A percentile compares a stretch with the other conserved stretches of the same genome.
These are phyloP conservation scores for Diachasma alloeum DNA, from an alignment of 1,140 invertebrate genomes.

Conservation along the genomic window DNA sequence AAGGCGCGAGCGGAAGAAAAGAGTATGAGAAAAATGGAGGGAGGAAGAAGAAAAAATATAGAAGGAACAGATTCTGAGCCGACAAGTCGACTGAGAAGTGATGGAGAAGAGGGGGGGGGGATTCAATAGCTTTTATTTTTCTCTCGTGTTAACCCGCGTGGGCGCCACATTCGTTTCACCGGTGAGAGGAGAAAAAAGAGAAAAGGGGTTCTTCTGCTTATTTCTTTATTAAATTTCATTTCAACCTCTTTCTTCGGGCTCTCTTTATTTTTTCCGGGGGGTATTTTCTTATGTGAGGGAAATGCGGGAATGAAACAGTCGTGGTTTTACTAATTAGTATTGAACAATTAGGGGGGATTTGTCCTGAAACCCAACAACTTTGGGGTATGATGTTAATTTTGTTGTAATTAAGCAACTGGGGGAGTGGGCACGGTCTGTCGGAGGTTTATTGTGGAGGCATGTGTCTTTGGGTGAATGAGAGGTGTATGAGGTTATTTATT, in stretches of 20 bases:
- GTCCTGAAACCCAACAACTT: background rate
- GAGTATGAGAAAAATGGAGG: constrained; percentile 2
- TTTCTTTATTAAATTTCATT: constrained; percentile 17
- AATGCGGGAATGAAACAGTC: background rate
- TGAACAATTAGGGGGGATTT: constrained; percentile 41
- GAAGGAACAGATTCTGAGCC: constrained; percentile 26
- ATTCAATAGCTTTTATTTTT: constrained; percentile 64
- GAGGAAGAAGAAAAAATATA: constrained; percentile 14
- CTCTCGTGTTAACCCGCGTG: constrained; percentile 50
- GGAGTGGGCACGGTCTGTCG: constrained; percentile 7
- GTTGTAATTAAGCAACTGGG: constrained; percentile 43
- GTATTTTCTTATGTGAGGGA: background rate
- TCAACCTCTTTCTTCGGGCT: background rate
- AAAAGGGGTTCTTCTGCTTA: background rate
- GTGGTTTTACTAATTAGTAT: constrained; percentile 51
- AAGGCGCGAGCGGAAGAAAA: constrained; percentile 21
- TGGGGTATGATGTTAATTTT: constrained; percentile 45
- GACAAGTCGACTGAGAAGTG: background rate
- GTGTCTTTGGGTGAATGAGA: background rate
- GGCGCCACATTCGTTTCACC: constrained; percentile 28
- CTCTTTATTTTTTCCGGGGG: background rate
- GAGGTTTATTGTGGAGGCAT: background rate
- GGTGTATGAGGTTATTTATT: constrained; percentile 17
- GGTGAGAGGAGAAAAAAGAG: constrained; percentile 22
- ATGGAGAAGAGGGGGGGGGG: background rate